Evolutionary conservation across 1,140 invertebrate genomes (phyloP), one percentile per base, ranked within the genome.

Genomic region (Philotrypesis tridentata): DNA sequence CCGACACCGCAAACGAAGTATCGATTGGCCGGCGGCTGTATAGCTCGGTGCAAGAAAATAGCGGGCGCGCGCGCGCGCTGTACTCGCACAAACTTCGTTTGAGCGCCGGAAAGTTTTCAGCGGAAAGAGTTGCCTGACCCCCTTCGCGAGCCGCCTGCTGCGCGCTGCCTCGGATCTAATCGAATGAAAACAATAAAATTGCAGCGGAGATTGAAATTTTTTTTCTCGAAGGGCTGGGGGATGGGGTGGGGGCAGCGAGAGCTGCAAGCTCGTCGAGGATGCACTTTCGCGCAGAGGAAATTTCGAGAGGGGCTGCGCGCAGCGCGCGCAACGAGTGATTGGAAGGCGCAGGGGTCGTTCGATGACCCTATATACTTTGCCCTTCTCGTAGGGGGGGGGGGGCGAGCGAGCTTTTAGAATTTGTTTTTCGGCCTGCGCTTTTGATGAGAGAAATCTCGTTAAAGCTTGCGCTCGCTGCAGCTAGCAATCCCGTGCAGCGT

Each of bases 111-210:
- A 67, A 67, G 63, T 67, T 67, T 31, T 27, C 63, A 31, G 63
- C 25, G 63, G 63, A 27, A 67, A 29, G 63, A 27, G 63, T 31
- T 31, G 25, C 63, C 23, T 27, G 11, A 4, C 25, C 61, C 25
- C 61, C 21, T 14, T 37, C 9, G 33, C 33, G 33, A 37, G 33
- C 61, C 2, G 0, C 61, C 23, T 25, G 5, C 21, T 61, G 7
- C 61, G n/a, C 12, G 23, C 61, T 17, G 23, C 61, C 5, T 65
- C 43, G 12, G 25, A 55, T n/a, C 33, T 73, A 79, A 79, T 72
- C 77, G 48, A 79, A 79, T 72, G 31, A 79, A 79, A 79, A 80
- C 70, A 73, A 80, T 73, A 37, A 73, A 80, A 72, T 72, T 77
- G 55, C 48, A 33, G 14, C 55, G 60, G 9, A 11, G 73, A 55